A percentile compares a stretch with the other conserved stretches of the same genome.
Conservation (phyloP, 2,797 vertebrate species). For the Ispidina lecontei region DNA sequence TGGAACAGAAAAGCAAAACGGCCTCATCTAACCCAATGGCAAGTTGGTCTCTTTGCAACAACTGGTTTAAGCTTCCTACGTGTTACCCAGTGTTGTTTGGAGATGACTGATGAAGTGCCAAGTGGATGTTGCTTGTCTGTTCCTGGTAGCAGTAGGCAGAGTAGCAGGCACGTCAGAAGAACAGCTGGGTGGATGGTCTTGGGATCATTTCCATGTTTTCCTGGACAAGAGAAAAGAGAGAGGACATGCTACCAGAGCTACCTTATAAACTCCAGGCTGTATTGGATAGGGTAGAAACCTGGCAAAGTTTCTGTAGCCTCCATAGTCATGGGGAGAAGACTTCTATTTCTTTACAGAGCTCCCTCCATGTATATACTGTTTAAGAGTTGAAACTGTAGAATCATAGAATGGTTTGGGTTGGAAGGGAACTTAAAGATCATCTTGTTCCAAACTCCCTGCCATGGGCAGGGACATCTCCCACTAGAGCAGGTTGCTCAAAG, state of each 20-base stretch:
- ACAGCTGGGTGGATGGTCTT: neutral
- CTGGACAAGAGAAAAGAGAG: neutral
- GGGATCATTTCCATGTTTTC: neutral
- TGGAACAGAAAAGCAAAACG: neutral
- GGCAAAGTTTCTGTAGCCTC: neutral
- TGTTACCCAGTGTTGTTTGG: accelerated
- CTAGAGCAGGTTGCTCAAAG: neutral
- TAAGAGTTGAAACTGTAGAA: neutral
- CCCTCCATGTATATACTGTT: too few species aligned
- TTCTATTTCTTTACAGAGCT: neutral
- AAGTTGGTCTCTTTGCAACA: neutral
- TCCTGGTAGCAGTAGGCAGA: neutral
- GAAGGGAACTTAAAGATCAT: neutral
- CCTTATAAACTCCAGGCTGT: accelerated
- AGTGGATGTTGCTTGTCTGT: neutral
- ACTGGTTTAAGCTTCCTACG: neutral
- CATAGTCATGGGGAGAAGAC: accelerated
- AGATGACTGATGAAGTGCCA: neutral
- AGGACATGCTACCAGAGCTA: neutral
- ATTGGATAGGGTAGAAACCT: neutral
- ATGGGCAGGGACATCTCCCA: neutral
- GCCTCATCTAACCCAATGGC: neutral
- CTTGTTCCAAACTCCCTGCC: neutral
- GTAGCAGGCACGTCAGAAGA: neutral
- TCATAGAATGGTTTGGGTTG: neutral